These are phyloP conservation scores for Ophioninae sp. DNA, from an alignment of 2,888 invertebrate genomes.

Conservation along the genomic window DNA sequence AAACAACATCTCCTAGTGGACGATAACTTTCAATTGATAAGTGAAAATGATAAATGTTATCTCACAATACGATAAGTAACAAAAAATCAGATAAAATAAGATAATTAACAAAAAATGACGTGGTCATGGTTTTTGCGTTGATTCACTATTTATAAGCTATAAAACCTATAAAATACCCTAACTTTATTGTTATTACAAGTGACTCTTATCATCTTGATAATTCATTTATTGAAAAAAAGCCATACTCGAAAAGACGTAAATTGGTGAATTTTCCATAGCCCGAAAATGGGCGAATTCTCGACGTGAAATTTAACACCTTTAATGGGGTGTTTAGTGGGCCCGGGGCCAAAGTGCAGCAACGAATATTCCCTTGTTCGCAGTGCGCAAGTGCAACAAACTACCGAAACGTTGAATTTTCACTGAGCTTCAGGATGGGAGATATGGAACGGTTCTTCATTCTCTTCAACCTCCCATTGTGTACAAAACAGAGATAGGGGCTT, in stretches of 20 bases:
- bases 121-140: too few species aligned
- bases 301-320: conserved; percentile 3
- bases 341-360: neutral
- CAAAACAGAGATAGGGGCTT: conserved; percentile 18
- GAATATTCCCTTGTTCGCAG: conserved; percentile 12
- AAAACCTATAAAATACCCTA: too few species aligned
- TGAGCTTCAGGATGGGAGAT: conserved; percentile 10
- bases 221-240: neutral
- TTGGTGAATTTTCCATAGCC: neutral
- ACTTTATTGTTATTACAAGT: too few species aligned
- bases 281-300: neutral
- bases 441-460: conserved; percentile 6
- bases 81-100: too few species aligned
- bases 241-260: neutral
- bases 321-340: neutral
- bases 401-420: conserved; percentile 6
- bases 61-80: too few species aligned
- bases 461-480: conserved; percentile 12
- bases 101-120: too few species aligned
- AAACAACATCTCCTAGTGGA: too few species aligned
- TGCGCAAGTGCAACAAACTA: conserved; percentile 3
- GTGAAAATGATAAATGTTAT: too few species aligned
- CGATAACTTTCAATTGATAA: too few species aligned
- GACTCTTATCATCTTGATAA: too few species aligned
- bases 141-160: too few species aligned